Evolutionary conservation across 2,888 invertebrate genomes (phyloP).

Genomic region (Unio delphinus): DNA sequence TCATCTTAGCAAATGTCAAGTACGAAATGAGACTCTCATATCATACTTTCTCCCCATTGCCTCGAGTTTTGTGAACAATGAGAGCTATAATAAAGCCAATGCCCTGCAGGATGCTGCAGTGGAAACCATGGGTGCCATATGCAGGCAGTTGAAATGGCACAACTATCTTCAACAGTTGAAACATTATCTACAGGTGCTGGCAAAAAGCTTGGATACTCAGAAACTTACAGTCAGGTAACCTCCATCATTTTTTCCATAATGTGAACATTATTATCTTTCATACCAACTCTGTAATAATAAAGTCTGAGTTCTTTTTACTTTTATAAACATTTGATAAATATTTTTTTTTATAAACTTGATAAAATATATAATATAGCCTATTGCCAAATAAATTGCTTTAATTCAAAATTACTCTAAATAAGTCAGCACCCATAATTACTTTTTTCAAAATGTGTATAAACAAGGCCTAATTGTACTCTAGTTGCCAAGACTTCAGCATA

Average conservation of each 20-base stretch:
- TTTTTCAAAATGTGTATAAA: no score
- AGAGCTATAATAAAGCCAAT: slow-evolving; percentile 80
- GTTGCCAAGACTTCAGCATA: no score
- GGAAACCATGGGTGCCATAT: slow-evolving; percentile 84
- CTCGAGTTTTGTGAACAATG: slow-evolving; percentile 84
- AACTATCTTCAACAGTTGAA: slow-evolving; percentile 88
- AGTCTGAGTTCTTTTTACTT: no score
- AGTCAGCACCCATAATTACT: no score
- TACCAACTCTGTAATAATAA: no score
- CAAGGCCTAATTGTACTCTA: no score
- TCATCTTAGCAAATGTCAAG: slow-evolving; percentile 57
- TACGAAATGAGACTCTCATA: slow-evolving; percentile 77
- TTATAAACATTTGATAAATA: no score
- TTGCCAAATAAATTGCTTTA: no score
- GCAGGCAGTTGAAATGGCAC: slow-evolving; percentile 88
- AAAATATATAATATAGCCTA: no score
- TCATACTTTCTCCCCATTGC: slow-evolving; percentile 90
- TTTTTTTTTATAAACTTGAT: no score
- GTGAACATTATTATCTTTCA: no score
- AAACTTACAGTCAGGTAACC: slow-evolving; percentile 81
- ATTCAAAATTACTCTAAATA: no score
- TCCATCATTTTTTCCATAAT: not conserved
- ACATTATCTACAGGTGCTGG: slow-evolving; percentile 84
- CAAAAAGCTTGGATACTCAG: slow-evolving; percentile 81
- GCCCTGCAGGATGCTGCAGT: slow-evolving; percentile 86